Percentiles rank a stretch among this genome's conserved stretches.
Conservation (phyloP, 2,113 vertebrate genomes). For the Petroica traversi region DNA sequence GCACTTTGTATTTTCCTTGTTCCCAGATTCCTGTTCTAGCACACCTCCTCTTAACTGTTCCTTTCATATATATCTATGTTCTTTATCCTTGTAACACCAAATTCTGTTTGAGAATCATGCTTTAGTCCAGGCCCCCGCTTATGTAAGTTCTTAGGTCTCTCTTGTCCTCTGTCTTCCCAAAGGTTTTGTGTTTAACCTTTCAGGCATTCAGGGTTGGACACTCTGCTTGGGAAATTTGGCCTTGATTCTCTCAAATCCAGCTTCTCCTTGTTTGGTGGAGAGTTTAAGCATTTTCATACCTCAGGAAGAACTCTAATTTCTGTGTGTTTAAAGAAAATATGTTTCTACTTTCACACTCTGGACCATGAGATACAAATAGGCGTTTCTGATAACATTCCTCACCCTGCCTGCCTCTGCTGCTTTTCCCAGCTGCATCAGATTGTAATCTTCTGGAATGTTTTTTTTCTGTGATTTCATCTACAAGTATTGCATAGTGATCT, state of each 20-base stretch:
- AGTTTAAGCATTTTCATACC: neutral
- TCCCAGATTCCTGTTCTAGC: neutral
- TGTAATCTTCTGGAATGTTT: conserved; percentile 13
- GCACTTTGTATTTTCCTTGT: neutral
- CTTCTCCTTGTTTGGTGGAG: neutral
- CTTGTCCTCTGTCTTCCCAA: neutral
- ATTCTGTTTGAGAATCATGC: accelerated
- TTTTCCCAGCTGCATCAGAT: conserved; percentile 30
- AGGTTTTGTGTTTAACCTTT: neutral
- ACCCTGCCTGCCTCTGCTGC: neutral
- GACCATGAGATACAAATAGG: neutral
- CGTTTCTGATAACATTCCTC: conserved; percentile 30
- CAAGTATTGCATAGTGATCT: neutral
- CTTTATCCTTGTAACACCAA: neutral
- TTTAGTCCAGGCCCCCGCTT: neutral
- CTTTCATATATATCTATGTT: neutral
- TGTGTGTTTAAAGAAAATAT: neutral
- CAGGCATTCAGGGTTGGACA: neutral
- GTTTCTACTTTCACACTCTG: neutral
- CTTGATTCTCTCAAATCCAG: neutral
- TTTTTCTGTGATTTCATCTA: conserved; percentile 19
- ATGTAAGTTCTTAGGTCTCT: neutral
- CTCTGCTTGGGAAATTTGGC: neutral
- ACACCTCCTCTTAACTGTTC: neutral
- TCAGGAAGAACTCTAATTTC: neutral